Conservation (phyloP, 1,140 invertebrate genomes). For the Pomacea maculata region DNA sequence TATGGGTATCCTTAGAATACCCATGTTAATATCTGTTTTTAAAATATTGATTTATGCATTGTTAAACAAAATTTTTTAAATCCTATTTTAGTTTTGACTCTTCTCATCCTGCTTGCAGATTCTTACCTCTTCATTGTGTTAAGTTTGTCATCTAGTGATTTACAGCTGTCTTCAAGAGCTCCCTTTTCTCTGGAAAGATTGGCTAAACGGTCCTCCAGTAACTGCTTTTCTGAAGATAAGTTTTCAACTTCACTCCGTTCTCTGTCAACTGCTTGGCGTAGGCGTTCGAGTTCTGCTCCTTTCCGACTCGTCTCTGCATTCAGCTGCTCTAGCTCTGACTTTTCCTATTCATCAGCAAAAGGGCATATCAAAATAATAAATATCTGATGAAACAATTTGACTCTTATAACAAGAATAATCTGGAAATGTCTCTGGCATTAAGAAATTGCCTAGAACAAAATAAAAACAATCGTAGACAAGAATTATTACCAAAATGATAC, state of each 20-base stretch:
- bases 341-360: slow-evolving; percentile 41
- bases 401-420: no score
- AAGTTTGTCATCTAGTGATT: slow-evolving; percentile 54
- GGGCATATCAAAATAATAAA: no score
- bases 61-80: background rate
- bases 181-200: slow-evolving; percentile 50
- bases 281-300: slow-evolving; percentile 49
- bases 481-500: no score
- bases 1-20: no score
- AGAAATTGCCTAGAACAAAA: no score
- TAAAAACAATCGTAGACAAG: no score
- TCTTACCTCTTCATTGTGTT: slow-evolving; percentile 55
- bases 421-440: no score
- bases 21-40: no score
- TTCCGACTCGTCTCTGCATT: slow-evolving; percentile 49
- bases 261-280: slow-evolving; percentile 45
- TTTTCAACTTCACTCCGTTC: slow-evolving; percentile 51
- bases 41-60: background rate
- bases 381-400: no score
- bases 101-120: background rate
- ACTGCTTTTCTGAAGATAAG: slow-evolving; percentile 49
- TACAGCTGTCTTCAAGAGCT: slow-evolving; percentile 50
- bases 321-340: slow-evolving; percentile 52
- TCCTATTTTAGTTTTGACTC: background rate
- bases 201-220: slow-evolving; percentile 49